These are phyloP conservation scores for Bombus impatiens DNA, from an alignment of 1,140 invertebrate species.

Conservation along the genomic window DNA sequence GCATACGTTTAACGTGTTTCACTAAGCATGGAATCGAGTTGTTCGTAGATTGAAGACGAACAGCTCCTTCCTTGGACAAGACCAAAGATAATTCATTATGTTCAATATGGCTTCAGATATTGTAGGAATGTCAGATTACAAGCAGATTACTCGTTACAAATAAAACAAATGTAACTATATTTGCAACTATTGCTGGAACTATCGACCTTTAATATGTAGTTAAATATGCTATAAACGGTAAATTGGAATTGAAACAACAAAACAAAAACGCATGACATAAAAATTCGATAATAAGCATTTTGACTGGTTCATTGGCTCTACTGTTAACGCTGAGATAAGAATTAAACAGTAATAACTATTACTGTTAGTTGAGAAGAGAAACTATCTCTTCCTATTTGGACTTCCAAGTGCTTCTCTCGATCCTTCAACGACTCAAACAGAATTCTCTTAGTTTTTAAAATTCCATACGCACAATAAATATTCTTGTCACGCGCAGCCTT, in stretches of 20 bases:
- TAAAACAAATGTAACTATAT: neutral
- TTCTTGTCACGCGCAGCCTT: neutral
- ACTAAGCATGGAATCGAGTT: neutral
- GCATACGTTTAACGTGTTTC: neutral
- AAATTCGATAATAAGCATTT: neutral
- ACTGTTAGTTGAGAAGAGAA: neutral
- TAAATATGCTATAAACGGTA: neutral
- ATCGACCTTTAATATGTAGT: neutral
- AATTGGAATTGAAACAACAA: too few species aligned
- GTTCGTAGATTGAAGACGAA: too few species aligned
- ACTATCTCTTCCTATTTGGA: neutral
- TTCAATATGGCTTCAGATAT: neutral
- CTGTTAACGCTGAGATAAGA: neutral
- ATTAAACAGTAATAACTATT: neutral
- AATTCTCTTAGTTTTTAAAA: neutral
- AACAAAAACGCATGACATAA: neutral
- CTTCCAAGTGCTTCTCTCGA: neutral
- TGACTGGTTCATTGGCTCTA: rapidly evolving
- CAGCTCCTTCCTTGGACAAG: too few species aligned
- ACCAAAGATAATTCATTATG: neutral
- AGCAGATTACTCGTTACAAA: neutral
- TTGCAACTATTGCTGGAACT: too few species aligned
- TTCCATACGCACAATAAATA: neutral
- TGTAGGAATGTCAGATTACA: neutral
- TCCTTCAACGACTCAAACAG: neutral